These are phyloP conservation scores for Leuciscus waleckii DNA, from an alignment of 2,797 vertebrate species.

Conservation along the genomic window DNA sequence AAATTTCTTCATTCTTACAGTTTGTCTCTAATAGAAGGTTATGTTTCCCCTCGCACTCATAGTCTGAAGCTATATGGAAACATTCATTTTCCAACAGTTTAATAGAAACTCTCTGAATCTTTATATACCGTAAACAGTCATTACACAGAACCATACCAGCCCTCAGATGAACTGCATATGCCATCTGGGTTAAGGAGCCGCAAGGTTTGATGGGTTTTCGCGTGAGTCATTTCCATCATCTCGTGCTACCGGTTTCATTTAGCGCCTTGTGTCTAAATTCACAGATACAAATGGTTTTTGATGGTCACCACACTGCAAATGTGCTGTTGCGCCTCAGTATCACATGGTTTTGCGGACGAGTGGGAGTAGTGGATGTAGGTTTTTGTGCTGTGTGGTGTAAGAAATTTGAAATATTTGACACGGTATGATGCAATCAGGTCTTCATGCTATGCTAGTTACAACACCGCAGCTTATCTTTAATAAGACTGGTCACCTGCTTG, in stretches of 20 bases:
- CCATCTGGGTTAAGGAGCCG: slow-evolving; percentile 34
- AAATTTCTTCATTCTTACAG: background rate
- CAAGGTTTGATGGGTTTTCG: slow-evolving; percentile 34
- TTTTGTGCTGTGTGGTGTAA: slow-evolving; percentile 42
- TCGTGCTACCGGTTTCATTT: slow-evolving; percentile 26
- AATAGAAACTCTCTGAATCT: slow-evolving; percentile 44
- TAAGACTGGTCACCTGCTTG: slow-evolving; percentile 9
- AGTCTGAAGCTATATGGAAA: slow-evolving; percentile 2
- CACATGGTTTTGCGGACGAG: slow-evolving; percentile 15
- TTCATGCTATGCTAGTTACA: slow-evolving; percentile 6
- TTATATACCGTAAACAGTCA: slow-evolving; percentile 53
- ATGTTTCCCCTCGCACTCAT: background rate
- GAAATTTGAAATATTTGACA: slow-evolving; percentile 53
- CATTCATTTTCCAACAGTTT: slow-evolving; percentile 45
- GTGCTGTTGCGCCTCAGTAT: background rate
- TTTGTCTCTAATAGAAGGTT: background rate
- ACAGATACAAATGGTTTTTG: slow-evolving; percentile 53
- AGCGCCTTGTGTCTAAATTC: slow-evolving; percentile 41
- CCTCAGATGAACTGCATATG: slow-evolving; percentile 36
- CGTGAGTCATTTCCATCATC: slow-evolving; percentile 15
- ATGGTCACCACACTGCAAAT: slow-evolving; percentile 24
- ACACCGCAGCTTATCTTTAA: background rate
- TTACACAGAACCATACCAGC: slow-evolving; percentile 44
- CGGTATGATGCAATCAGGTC: slow-evolving; percentile 28
- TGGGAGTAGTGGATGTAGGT: slow-evolving; percentile 22